phyloP scores from a whole-genome alignment of 2,797 vertebrate genomes.

The Danio aesculapii region DNA sequence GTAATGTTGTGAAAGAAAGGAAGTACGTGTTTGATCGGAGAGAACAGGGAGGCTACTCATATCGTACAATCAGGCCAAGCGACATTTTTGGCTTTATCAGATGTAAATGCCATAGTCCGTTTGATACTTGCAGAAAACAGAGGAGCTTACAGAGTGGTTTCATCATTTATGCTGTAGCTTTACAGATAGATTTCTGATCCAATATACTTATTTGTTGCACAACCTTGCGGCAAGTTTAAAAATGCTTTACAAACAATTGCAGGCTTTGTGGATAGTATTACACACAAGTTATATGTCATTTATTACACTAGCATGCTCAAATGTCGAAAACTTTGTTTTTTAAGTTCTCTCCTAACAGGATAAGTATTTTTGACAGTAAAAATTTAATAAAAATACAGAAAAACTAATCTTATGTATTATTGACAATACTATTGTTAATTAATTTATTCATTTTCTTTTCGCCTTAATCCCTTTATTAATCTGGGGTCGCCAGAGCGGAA shows the following conservation, averaged over 20 bases:
- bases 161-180: not conserved
- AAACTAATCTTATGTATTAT: too few relatives aligned
- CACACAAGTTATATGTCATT: not conserved
- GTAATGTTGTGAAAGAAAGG: conserved; percentile 61
- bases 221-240: not conserved
- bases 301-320: not conserved
- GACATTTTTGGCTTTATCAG: conserved; percentile 61
- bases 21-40: conserved; percentile 46
- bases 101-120: not conserved
- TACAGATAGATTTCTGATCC: not conserved
- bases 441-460: too few relatives aligned
- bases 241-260: not conserved
- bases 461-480: too few relatives aligned
- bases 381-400: too few relatives aligned
- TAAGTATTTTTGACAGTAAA: too few relatives aligned
- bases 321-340: not conserved
- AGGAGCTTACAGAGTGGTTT: not conserved
- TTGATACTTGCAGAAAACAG: not conserved
- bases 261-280: not conserved
- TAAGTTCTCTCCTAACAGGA: too few relatives aligned
- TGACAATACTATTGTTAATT: too few relatives aligned
- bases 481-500: too few relatives aligned
- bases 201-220: not conserved
- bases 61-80: conserved; percentile 59
- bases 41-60: conserved; percentile 61